Evolutionary conservation across 2,888 invertebrate genomes (phyloP).

Genomic region (Drosophila flavopinicola): DNA sequence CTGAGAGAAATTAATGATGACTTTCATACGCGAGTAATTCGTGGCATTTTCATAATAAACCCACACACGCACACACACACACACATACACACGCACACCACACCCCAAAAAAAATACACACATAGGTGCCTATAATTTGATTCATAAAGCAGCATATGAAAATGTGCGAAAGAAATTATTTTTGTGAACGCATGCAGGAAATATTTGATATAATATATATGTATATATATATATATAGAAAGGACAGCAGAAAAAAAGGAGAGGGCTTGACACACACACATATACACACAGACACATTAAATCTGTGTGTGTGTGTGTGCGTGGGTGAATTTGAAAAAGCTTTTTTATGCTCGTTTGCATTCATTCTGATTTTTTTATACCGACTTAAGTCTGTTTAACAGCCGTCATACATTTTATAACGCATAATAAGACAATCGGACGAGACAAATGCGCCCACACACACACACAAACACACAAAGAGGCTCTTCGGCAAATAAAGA

Average conservation of each 20-base stretch:
- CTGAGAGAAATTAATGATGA: conserved; percentile 79
- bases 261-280: conserved; percentile 1
- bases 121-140: conserved; percentile 70
- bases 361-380: conserved; percentile 67
- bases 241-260: conserved; percentile 9
- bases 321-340: conserved; percentile 59
- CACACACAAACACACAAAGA: not conserved
- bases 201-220: conserved; percentile 47
- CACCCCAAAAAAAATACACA: conserved; percentile 23
- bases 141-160: conserved; percentile 60
- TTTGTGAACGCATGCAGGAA: conserved; percentile 61
- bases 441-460: conserved; percentile 23
- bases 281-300: conserved; percentile 11
- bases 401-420: conserved; percentile 65
- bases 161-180: conserved; percentile 56
- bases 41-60: conserved; percentile 78
- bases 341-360: conserved; percentile 78
- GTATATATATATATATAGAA: too few relatives aligned
- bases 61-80: conserved; percentile 26
- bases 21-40: conserved; percentile 79
- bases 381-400: conserved; percentile 73
- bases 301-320: conserved; percentile 25
- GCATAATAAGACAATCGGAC: conserved; percentile 65
- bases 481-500: conserved; percentile 9
- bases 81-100: conserved; percentile 22